Conservation (phyloP, 1,140 invertebrate species). For the Drosophila lacertosa region DNA sequence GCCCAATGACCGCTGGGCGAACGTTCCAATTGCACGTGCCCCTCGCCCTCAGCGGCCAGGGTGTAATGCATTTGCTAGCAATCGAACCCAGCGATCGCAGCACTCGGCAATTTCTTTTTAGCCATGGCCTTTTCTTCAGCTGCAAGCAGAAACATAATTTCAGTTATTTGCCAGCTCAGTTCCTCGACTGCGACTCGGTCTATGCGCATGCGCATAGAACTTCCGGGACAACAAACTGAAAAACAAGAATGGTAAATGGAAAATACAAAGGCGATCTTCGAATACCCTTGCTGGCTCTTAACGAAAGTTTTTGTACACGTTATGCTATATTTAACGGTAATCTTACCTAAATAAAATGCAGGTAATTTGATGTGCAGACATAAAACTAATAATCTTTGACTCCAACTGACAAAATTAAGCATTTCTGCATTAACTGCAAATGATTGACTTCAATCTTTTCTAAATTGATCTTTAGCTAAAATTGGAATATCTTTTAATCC, state of each 20-base stretch:
- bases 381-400: no score
- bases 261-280: neutral
- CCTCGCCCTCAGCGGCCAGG: neutral
- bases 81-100: conserved; percentile 50
- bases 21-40: conserved; percentile 44
- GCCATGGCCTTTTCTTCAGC: conserved; percentile 46
- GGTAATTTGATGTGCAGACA: no score
- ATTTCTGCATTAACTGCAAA: neutral
- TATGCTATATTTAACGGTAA: no score
- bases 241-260: conserved; percentile 27
- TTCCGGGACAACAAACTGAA: conserved; percentile 67
- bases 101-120: conserved; percentile 47
- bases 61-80: conserved; percentile 11
- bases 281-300: conserved; percentile 8
- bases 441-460: neutral
- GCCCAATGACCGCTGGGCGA: conserved; percentile 54
- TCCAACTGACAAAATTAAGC: neutral
- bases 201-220: conserved; percentile 78
- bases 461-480: no score
- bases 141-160: conserved; percentile 66
- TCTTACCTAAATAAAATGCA: no score
- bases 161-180: conserved; percentile 75
- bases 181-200: conserved; percentile 51
- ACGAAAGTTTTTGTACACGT: neutral
- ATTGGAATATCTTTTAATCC: no score